Conservation (phyloP, 2,113 vertebrate genomes). For the Callocephalon fimbriatum region DNA sequence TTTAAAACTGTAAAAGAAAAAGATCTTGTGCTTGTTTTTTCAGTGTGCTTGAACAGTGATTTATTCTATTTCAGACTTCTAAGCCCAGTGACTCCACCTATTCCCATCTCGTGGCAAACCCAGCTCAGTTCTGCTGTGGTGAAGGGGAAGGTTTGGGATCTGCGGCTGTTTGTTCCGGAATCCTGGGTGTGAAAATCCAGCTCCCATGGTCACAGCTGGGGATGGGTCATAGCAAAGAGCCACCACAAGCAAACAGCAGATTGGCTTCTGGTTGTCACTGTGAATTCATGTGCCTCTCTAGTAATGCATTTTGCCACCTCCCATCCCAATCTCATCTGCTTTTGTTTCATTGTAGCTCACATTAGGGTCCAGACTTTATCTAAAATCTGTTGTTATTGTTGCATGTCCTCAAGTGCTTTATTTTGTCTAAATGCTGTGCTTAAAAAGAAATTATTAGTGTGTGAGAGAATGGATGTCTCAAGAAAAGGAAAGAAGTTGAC, state of each 20-base stretch:
- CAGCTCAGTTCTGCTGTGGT: neutral
- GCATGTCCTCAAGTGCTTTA: neutral
- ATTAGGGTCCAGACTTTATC: neutral
- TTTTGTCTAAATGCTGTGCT: neutral
- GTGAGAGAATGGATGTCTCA: neutral
- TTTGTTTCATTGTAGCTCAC: neutral
- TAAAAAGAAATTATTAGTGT: neutral
- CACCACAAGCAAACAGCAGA: neutral
- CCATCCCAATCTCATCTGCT: neutral
- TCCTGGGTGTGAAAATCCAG: neutral
- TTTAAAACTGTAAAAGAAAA: rapidly evolving
- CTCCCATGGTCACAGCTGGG: neutral
- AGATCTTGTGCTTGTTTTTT: neutral
- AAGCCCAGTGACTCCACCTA: neutral
- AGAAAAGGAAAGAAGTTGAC: neutral
- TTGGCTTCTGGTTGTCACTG: neutral
- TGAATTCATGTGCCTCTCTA: neutral
- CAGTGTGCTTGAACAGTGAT: neutral
- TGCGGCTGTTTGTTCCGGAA: neutral
- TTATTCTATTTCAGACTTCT: neutral
- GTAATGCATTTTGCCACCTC: neutral
- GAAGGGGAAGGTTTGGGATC: neutral
- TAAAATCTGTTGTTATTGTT: neutral
- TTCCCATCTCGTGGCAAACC: neutral
- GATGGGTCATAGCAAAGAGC: neutral